Evolutionary conservation across 1,140 invertebrate species (phyloP), one percentile per base, ranked within the genome.

Genomic region (Drosophila miranda): DNA sequence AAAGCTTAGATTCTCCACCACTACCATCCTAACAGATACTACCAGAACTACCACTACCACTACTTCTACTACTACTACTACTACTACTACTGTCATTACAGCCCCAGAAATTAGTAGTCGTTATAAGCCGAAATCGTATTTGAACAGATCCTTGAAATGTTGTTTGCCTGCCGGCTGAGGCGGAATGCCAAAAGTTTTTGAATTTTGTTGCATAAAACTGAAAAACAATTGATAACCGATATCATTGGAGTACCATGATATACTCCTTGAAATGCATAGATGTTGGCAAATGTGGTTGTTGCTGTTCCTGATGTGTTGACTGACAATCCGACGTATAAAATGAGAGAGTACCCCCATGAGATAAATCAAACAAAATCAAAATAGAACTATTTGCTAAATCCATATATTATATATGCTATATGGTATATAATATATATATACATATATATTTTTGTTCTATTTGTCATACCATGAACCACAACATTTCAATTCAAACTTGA

Each of bases 131-230:
- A 59, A 68, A 53, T 48, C 66, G 63, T 64, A 78, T 81, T 86
- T 86, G 82, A 86, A 86, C 82, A 86, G 82, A 86, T 86, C 82
- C 81, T 81, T 81, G 82, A 86, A 80, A 86, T 74, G 63, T 77
- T 77, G 45, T 66, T 79, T 69, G 49, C 42, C 49, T 74, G 79
- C 62, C 71, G 56, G 62, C 42, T 68, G 62, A 60, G 67, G 67
- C 68, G 14, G 43, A 75, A 61, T 23, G 49, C 70, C 70, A 66
- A 67, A 77, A 64, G 86, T 83, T 89, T 87, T 89, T 89, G 78
- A 89, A 89, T 84, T 89, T 81, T 56, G 59, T 87, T 89, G 87
- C 78, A 83, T 89, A 78, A 78, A 89, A 89, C 74, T 89, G 79
- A 2, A 83, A 58, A 57, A 52, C 11, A 48, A 71, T 45, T 41